phyloP scores from a whole-genome alignment of 2,888 invertebrate genomes.

The Patella ulyssiponensis region DNA sequence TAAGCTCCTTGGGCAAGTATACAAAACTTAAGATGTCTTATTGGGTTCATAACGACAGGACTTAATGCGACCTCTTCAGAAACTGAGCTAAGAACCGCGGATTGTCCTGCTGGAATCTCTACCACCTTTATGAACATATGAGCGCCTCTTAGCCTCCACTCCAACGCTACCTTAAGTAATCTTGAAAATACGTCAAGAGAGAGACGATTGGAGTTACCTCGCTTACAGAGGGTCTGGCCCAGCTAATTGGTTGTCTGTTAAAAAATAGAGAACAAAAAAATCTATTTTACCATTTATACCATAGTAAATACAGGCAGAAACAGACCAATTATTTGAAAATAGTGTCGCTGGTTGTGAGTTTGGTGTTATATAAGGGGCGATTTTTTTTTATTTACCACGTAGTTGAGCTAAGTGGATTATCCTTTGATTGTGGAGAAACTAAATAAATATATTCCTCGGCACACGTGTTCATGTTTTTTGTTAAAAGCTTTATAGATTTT shows the following conservation, averaged over 20 bases:
- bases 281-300: neutral
- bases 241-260: neutral
- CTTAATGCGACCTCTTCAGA: constrained; percentile 3
- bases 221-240: neutral
- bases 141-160: neutral
- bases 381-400: no score
- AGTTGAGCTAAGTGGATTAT: no score
- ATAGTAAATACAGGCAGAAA: neutral
- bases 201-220: neutral
- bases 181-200: constrained; percentile 5
- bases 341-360: no score
- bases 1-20: neutral
- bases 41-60: neutral
- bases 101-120: neutral
- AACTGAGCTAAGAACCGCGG: neutral
- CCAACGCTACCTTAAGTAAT: neutral
- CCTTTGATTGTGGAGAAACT: no score
- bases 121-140: constrained; percentile 1
- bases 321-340: neutral
- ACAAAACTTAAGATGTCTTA: constrained; percentile 10
- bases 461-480: no score
- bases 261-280: constrained; percentile 2
- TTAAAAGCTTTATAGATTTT: no score
- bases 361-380: no score
- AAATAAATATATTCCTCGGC: no score